A percentile compares a stretch with the other conserved stretches of the same genome.
Conservation (phyloP, 2,113 vertebrate species). For the Protobothrops flavoviridis region DNA sequence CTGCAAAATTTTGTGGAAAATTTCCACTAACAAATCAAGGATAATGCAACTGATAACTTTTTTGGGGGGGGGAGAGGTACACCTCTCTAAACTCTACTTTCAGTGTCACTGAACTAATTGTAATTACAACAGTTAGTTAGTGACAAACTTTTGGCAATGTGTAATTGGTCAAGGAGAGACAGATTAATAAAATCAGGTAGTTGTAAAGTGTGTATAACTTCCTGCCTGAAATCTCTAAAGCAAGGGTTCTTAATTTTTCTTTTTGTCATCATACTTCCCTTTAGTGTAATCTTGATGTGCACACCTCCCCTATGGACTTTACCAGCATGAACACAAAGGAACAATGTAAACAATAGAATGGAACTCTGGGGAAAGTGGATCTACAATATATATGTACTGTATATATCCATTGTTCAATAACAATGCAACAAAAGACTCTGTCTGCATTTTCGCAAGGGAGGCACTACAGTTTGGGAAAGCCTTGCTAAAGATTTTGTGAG, state of each 20-base stretch:
- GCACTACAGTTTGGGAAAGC: not conserved
- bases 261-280: not conserved
- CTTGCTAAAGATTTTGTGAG: not conserved
- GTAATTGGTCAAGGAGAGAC: not conserved
- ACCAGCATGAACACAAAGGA: not conserved
- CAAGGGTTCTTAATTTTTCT: not conserved
- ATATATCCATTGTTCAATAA: not conserved
- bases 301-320: not conserved
- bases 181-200: not conserved
- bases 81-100: not conserved
- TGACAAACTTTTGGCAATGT: not conserved
- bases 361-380: not conserved
- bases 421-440: not conserved
- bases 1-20: not conserved
- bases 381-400: not conserved
- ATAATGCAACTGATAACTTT: conserved; percentile 19
- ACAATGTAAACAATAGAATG: not conserved
- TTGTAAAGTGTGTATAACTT: not conserved
- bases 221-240: not conserved
- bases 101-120: not conserved
- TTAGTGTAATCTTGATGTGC: not conserved
- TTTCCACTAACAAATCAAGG: conserved; percentile 23
- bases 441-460: not conserved
- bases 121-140: not conserved
- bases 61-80: not conserved